These are phyloP conservation scores for Maniola hyperantus DNA, from an alignment of 2,888 invertebrate genomes.

Conservation along the genomic window DNA sequence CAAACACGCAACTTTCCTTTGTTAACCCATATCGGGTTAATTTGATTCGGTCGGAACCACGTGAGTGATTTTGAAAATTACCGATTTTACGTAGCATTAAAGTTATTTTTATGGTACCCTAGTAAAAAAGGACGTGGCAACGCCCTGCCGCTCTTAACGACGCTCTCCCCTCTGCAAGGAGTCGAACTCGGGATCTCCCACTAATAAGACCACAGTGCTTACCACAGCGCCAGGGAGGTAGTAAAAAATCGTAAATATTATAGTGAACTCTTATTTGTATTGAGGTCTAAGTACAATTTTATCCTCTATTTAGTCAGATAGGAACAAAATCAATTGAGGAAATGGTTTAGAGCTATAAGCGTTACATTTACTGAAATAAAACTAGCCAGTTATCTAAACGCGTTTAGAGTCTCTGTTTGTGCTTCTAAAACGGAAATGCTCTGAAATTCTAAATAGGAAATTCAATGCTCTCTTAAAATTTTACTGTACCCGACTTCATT, in stretches of 20 bases:
- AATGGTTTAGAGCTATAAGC: background rate
- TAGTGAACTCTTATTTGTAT: too few species aligned
- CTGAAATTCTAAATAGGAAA: conserved; percentile 31
- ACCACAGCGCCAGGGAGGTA: too few species aligned
- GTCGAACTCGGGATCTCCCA: too few species aligned
- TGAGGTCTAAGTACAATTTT: background rate
- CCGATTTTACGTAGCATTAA: background rate
- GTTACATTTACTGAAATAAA: conserved; percentile 15
- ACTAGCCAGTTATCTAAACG: conserved; percentile 14
- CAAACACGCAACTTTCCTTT: conserved; percentile 22
- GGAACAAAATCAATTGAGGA: background rate
- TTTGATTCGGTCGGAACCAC: conserved; percentile 4
- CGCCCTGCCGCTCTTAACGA: too few species aligned
- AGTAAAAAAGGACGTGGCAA: too few species aligned
- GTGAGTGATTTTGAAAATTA: conserved; percentile 19
- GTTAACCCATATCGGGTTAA: conserved; percentile 16
- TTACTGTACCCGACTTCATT: conserved; percentile 21
- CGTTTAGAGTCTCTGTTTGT: conserved; percentile 16
- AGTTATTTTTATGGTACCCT: background rate
- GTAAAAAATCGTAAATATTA: too few species aligned
- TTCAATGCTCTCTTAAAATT: conserved; percentile 29
- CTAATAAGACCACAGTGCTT: too few species aligned
- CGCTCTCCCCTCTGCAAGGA: too few species aligned
- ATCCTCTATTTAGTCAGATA: background rate
- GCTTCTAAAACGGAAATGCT: conserved; percentile 15